Evolutionary conservation across 2,888 invertebrate species (phyloP), one percentile per base, ranked within the genome.

Genomic region (Orchesellides sinensis): DNA sequence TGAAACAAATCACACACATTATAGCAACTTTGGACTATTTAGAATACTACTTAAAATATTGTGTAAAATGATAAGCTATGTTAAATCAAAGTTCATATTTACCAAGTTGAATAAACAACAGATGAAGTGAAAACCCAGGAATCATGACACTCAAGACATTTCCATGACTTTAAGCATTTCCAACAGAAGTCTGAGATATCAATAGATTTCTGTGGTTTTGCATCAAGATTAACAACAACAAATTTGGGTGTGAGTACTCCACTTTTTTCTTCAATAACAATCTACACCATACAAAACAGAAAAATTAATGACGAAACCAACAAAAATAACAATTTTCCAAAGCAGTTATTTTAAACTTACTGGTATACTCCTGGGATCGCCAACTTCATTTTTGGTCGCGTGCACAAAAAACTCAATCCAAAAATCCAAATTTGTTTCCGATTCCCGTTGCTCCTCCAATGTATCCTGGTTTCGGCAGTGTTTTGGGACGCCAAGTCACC

Each of bases 371-470:
- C 98, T 97, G 88, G 92, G 93, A 90, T 96, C 95, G 79, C 94
- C 94, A 88, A 94, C 93, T 88, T 94, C 94, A 80, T 93, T 92
- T 89, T 95, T 96, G 29, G 96, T 96, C 12, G 98, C 98, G 91
- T 98, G 98, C 45, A 96, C 93, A 90, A 99, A 99, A 91, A 97
- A 99, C 89, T 99, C 99, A 93, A 98, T 96, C 99, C 99, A 99
- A 91, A 99, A 99, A 87, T 95, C 93, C 90, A 99, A 98, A 0
- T 97, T 93, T 91, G 96, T 94, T 90, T 96, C 95, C 10, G n/a
- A n/a, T 0, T 95, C 94, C 0, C 94, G 92, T 10, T 92, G 91
- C 88, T 93, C 92, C 78, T 96, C 95, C n/a, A n/a, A n/a, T 88
- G 96, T 96, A 83, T 92, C 92, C 88, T 94, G 94, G 90, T 95